Conservation (phyloP, 2,113 vertebrate genomes). For the Riparia riparia region DNA sequence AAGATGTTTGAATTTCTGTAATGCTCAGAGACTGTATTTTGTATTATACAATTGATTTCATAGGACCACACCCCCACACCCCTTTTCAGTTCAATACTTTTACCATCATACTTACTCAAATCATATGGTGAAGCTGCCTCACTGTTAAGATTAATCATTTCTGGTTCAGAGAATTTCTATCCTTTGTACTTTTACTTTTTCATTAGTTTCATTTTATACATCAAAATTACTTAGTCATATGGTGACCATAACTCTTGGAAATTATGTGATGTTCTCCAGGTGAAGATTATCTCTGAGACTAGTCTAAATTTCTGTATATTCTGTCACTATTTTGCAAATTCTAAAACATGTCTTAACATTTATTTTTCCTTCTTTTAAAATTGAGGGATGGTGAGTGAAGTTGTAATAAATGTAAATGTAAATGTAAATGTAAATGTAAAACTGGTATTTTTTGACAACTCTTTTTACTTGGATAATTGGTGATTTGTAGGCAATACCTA, state of each 20-base stretch:
- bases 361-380: not conserved
- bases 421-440: too few relatives aligned
- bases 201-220: slow-evolving; percentile 24
- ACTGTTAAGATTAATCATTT: not conserved
- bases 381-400: fast-evolving
- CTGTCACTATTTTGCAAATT: not conserved
- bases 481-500: not conserved
- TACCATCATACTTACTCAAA: not conserved
- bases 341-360: not conserved
- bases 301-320: not conserved
- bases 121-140: not conserved
- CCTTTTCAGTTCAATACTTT: not conserved
- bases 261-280: not conserved
- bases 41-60: not conserved
- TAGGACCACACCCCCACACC: fast-evolving
- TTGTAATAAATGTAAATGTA: too few relatives aligned
- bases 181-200: slow-evolving; percentile 34
- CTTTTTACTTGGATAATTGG: fast-evolving
- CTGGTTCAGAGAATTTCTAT: not conserved
- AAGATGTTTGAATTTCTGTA: not conserved
- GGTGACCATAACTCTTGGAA: slow-evolving; percentile 44
- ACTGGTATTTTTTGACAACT: not conserved
- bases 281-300: slow-evolving; percentile 11
- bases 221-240: slow-evolving; percentile 31
- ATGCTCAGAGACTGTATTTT: not conserved